Evolutionary conservation across 2,797 vertebrate species (phyloP), one percentile per base, ranked within the genome.

Genomic region (Varecia variegata): DNA sequence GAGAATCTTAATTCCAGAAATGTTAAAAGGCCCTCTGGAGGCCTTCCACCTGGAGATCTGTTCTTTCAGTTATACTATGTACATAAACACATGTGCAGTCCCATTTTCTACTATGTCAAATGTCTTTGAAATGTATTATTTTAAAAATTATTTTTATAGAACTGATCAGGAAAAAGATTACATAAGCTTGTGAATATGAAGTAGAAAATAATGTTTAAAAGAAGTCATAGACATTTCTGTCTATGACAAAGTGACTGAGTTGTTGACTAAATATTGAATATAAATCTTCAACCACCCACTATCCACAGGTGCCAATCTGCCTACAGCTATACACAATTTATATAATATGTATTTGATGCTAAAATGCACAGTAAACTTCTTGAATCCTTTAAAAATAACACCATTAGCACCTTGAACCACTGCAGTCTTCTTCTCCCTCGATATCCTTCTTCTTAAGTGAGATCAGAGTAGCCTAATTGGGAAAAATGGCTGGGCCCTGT

Each of bases 181-280:
- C 10, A 83, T 77, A 35, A 96, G 52, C 13, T 88, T 62, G 10
- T 54, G 40, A 54, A 52, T 52, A 52, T 60, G 30, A 74, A 71
- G 43, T 68, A 2, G 54, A 77, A 94, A 95, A 83, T 83, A 40
- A 77, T 76, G 15, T 88, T 93, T 96, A 56, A 52, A 80, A 76
- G 88, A 95, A 87, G 30, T 62, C 54, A 68, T 23, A 97, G 70
- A 67, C 60, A 45, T 76, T 95, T 93, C 20, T 50, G 92, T 93
- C 84, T 81, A 50, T 82, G 71, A 84, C 27, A 77, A 91, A 95
- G 23, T 93, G 56, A 95, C 40, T 82, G 83, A 91, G 54, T 73
- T 96, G 80, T 95, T 97, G 74, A 92, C 67, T 95, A 95, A 96
- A 97, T 94, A 97, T 79, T 97, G 76, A 97, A 90, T 97, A 35